These are phyloP conservation scores for Chlorops oryzae DNA, from an alignment of 1,140 invertebrate species.

Conservation along the genomic window DNA sequence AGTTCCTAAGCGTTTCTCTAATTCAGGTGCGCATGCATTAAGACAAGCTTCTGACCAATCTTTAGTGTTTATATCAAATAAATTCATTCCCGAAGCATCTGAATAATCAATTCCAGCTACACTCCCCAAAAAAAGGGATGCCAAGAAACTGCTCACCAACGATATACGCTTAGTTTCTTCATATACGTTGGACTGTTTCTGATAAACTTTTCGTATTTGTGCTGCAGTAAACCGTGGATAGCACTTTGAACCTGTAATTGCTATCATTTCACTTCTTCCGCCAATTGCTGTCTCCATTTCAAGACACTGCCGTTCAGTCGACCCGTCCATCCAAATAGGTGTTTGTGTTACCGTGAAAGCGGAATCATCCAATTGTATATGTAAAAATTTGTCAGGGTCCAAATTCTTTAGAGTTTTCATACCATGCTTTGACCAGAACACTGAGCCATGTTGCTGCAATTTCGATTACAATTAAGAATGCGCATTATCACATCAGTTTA, in stretches of 20 bases:
- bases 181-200: conserved; percentile 68
- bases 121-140: conserved; percentile 80
- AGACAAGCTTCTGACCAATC: conserved; percentile 72
- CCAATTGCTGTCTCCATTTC: conserved; percentile 74
- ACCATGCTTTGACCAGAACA: conserved; percentile 84
- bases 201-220: conserved; percentile 85
- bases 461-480: not conserved
- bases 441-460: conserved; percentile 87
- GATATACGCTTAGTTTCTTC: conserved; percentile 83
- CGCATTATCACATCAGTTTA: not conserved
- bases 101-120: conserved; percentile 86
- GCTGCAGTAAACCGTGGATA: conserved; percentile 91
- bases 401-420: conserved; percentile 59
- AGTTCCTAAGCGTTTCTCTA: conserved; percentile 64
- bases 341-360: conserved; percentile 73
- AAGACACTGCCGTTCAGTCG: conserved; percentile 73
- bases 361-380: conserved; percentile 68
- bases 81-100: conserved; percentile 95
- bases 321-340: conserved; percentile 97
- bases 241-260: conserved; percentile 84
- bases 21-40: conserved; percentile 64
- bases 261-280: conserved; percentile 72
- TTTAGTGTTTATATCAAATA: conserved; percentile 77
- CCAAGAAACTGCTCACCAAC: conserved; percentile 86
- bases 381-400: conserved; percentile 68